Percentiles rank a stretch among this genome's conserved stretches.
phyloP scores from a whole-genome alignment of 2,888 invertebrate genomes.

The Phytoseiulus persimilis region DNA sequence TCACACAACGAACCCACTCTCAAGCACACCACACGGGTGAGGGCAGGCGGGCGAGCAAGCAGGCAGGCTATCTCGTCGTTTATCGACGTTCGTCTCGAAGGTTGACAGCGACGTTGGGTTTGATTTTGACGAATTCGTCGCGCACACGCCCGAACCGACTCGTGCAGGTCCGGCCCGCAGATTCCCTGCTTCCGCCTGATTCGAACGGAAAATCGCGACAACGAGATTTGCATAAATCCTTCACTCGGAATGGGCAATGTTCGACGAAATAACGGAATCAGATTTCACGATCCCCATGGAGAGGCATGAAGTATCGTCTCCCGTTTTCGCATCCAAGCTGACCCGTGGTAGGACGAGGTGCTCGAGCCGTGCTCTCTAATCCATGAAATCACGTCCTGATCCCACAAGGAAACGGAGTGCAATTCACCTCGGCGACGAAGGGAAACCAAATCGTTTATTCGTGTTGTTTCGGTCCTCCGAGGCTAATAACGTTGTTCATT shows the following conservation, averaged over 20 bases:
- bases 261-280: no score
- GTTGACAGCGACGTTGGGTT: neutral
- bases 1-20: neutral
- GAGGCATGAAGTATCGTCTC: neutral
- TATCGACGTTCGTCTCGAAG: neutral
- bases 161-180: no score
- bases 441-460: neutral
- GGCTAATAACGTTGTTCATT: constrained; percentile 30
- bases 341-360: neutral
- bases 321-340: neutral
- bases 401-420: neutral
- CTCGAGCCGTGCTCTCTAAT: neutral
- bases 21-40: neutral
- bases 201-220: no score
- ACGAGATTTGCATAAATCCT: no score
- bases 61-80: neutral
- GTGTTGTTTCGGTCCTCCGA: constrained; percentile 11
- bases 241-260: no score
- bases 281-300: no score
- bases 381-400: neutral
- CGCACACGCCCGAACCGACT: neutral
- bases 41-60: neutral
- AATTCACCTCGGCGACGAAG: neutral
- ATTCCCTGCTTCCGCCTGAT: no score
- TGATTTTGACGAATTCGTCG: neutral